Evolutionary conservation across 53 echinoderm and acorn worm species (phyloP).

Genomic region (Antedon mediterranea): DNA sequence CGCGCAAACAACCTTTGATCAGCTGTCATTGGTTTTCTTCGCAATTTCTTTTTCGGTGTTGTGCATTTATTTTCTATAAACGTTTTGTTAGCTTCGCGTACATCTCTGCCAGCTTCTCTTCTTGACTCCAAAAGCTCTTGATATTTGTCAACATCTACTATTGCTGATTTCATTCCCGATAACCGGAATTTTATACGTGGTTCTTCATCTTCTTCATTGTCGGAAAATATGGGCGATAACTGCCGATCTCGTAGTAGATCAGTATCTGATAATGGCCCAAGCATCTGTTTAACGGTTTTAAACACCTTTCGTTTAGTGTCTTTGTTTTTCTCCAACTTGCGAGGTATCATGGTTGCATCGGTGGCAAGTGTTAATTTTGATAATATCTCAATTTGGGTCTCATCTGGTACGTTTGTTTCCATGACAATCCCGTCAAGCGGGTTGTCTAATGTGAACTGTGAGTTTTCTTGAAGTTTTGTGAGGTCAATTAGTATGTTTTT

Average conservation of each 20-base stretch:
- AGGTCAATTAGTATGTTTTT: conserved; percentile 61
- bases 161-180: conserved; percentile 40
- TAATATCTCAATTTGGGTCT: conserved; percentile 2
- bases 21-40: conserved; percentile 43
- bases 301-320: conserved; percentile 41
- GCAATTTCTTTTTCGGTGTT: conserved; percentile 21
- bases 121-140: conserved; percentile 55
- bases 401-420: conserved; percentile 19
- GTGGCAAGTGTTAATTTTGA: conserved; percentile 12
- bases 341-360: conserved; percentile 32
- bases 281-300: conserved; percentile 69
- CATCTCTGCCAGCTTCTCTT: conserved; percentile 70
- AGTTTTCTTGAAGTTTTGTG: conserved; percentile 47
- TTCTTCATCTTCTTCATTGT: conserved; percentile 15
- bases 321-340: conserved; percentile 1
- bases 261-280: conserved; percentile 47
- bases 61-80: conserved; percentile 31
- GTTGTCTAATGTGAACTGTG: conserved; percentile 25
- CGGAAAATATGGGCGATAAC: not conserved
- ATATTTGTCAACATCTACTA: conserved; percentile 40
- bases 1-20: conserved; percentile 81
- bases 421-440: conserved; percentile 19
- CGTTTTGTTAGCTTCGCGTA: conserved; percentile 39
- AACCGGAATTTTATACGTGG: conserved; percentile 48
- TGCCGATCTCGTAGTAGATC: conserved; percentile 39